A percentile compares a stretch with the other conserved stretches of the same genome.
Evolutionary conservation across 2,797 vertebrate species (phyloP).

Genomic region (Fringilla coelebs): DNA sequence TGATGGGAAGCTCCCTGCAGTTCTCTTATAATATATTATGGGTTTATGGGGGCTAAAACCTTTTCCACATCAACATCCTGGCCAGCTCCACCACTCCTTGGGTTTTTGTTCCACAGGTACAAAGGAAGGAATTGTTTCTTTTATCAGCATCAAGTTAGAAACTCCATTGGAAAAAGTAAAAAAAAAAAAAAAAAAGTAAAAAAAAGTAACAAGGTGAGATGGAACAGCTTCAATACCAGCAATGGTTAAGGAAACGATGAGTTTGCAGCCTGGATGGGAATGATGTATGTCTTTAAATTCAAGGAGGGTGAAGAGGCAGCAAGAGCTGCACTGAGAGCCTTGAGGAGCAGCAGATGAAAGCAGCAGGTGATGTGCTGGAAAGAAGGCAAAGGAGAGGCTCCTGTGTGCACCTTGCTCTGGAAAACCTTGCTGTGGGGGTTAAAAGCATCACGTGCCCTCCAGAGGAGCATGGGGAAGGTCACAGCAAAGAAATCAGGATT

Average conservation of each 20-base stretch:
- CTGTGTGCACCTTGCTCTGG: background rate
- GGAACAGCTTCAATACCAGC: background rate
- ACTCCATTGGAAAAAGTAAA: background rate
- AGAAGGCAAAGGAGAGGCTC: background rate
- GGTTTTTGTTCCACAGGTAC: background rate
- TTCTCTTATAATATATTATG: background rate
- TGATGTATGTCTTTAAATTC: background rate
- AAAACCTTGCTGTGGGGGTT: background rate
- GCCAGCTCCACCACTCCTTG: background rate
- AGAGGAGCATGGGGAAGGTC: background rate
- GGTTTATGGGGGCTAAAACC: background rate
- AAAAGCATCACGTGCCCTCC: accelerated
- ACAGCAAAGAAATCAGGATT: background rate
- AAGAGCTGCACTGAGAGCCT: background rate
- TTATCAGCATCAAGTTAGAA: background rate
- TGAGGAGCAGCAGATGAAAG: background rate
- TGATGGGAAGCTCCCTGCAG: background rate
- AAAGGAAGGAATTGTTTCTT: background rate
- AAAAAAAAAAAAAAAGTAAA: background rate
- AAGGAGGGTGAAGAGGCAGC: background rate
- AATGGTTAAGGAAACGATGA: background rate
- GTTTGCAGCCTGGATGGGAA: background rate
- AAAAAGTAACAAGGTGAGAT: background rate
- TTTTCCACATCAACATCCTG: background rate
- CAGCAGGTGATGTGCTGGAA: background rate